Evolutionary conservation across 2,888 invertebrate species (phyloP).

Genomic region (Diadegma fenestrale): DNA sequence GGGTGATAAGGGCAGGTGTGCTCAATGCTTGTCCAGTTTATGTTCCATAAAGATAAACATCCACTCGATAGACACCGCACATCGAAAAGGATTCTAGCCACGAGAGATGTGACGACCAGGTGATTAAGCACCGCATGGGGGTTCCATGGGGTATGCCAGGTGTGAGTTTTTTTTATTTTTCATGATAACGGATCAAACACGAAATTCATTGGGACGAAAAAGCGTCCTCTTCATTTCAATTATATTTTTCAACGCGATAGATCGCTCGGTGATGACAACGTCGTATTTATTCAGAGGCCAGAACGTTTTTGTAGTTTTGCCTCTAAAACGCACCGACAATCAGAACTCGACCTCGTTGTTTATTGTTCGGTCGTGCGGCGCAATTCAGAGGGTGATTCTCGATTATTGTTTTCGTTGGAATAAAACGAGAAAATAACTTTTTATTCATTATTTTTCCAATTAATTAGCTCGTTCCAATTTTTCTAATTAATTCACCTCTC

Average conservation of each 20-base stretch:
- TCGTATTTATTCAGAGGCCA: slow-evolving; percentile 24
- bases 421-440: too few species aligned
- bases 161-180: slow-evolving; percentile 35
- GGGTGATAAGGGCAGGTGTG: slow-evolving; percentile 56
- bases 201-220: slow-evolving; percentile 7
- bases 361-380: too few species aligned
- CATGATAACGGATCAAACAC: slow-evolving; percentile 47
- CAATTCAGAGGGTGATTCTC: too few species aligned
- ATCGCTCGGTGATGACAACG: slow-evolving; percentile 14
- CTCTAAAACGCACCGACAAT: neutral
- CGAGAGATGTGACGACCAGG: slow-evolving; percentile 58
- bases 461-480: too few species aligned
- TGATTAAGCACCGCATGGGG: slow-evolving; percentile 42
- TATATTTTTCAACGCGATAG: neutral
- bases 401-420: too few species aligned
- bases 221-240: slow-evolving; percentile 26
- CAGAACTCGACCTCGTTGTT: too few species aligned
- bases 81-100: slow-evolving; percentile 37
- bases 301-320: neutral
- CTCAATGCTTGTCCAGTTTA: slow-evolving; percentile 34
- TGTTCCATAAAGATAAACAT: slow-evolving; percentile 51
- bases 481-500: too few species aligned
- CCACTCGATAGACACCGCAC: slow-evolving; percentile 34
- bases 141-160: slow-evolving; percentile 44
- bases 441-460: too few species aligned